Conservation (phyloP, 2,888 invertebrate species). For the Synanthedon formicaeformis region DNA sequence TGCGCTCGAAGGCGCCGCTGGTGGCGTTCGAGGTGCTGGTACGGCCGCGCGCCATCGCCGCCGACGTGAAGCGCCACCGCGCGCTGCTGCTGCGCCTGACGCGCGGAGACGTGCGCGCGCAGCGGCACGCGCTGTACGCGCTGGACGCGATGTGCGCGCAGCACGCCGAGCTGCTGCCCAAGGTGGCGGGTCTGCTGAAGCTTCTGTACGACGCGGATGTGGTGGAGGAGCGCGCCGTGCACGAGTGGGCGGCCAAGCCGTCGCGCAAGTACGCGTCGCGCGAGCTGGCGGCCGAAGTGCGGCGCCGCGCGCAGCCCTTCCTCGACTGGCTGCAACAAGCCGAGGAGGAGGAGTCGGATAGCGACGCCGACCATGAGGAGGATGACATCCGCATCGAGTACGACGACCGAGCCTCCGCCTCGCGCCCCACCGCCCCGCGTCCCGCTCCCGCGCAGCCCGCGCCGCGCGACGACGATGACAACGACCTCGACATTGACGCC, state of each 20-base stretch:
- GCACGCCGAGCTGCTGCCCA: slow-evolving; percentile 84
- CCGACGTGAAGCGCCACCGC: slow-evolving; percentile 81
- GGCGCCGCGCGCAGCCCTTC: slow-evolving; percentile 91
- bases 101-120: slow-evolving; percentile 84
- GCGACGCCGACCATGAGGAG: slow-evolving; percentile 18
- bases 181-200: slow-evolving; percentile 91
- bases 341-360: slow-evolving; percentile 91
- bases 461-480: slow-evolving; percentile 77
- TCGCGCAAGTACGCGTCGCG: slow-evolving; percentile 94
- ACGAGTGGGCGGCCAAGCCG: slow-evolving; percentile 97
- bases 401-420: slow-evolving; percentile 85
- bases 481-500: slow-evolving; percentile 92
- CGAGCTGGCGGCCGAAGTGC: slow-evolving; percentile 92
- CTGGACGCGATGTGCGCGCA: slow-evolving; percentile 92
- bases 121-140: slow-evolving; percentile 93
- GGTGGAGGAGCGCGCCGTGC: slow-evolving; percentile 91
- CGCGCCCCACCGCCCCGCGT: slow-evolving; percentile 76
- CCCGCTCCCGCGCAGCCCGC: slow-evolving; percentile 25
- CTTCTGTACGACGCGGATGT: slow-evolving; percentile 95
- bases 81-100: slow-evolving; percentile 81
- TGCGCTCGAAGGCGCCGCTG: slow-evolving; percentile 93
- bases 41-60: slow-evolving; percentile 73
- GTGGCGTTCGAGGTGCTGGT: slow-evolving; percentile 93
- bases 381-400: slow-evolving; percentile 74
- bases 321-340: slow-evolving; percentile 98